Percentiles rank a stretch among this genome's conserved stretches.
These are phyloP conservation scores for Spodoptera litura DNA, from an alignment of 1,140 invertebrate genomes.

Conservation along the genomic window DNA sequence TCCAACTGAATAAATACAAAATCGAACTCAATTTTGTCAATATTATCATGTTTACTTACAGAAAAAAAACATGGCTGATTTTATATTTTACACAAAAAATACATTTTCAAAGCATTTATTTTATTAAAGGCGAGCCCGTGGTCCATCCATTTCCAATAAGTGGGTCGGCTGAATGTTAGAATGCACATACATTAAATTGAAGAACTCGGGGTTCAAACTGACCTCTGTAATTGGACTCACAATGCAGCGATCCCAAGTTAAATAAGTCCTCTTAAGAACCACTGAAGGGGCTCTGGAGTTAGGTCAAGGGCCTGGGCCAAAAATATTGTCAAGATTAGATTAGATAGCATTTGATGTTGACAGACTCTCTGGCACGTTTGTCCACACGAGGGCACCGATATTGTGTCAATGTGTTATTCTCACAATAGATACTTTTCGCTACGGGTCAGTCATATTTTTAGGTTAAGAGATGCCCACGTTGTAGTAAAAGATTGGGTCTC, in stretches of 20 bases:
- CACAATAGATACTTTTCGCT: constrained; percentile 3
- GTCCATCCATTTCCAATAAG: neutral
- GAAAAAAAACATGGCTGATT: too few species aligned
- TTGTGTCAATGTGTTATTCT: constrained; percentile 33
- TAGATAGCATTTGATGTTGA: constrained; percentile 46
- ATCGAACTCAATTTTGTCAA: too few species aligned
- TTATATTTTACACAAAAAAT: too few species aligned
- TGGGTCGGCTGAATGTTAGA: constrained; percentile 3
- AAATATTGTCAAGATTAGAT: constrained; percentile 47
- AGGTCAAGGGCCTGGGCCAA: constrained; percentile 56
- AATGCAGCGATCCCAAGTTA: constrained; percentile 64
- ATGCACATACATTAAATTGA: constrained; percentile 36
- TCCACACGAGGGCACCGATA: neutral
- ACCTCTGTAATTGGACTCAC: constrained; percentile 51
- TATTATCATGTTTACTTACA: too few species aligned
- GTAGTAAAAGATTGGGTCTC: too few species aligned
- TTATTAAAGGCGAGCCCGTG: neutral
- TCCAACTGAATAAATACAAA: too few species aligned
- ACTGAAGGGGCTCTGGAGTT: constrained; percentile 57
- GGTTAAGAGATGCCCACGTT: too few species aligned
- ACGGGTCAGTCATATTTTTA: neutral
- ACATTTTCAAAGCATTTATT: too few species aligned
- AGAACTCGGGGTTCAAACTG: constrained; percentile 49
- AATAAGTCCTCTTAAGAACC: constrained; percentile 60
- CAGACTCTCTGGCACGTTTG: constrained; percentile 43